Evolutionary conservation across 2,113 vertebrate species (phyloP).

Genomic region (Sula dactylatra): DNA sequence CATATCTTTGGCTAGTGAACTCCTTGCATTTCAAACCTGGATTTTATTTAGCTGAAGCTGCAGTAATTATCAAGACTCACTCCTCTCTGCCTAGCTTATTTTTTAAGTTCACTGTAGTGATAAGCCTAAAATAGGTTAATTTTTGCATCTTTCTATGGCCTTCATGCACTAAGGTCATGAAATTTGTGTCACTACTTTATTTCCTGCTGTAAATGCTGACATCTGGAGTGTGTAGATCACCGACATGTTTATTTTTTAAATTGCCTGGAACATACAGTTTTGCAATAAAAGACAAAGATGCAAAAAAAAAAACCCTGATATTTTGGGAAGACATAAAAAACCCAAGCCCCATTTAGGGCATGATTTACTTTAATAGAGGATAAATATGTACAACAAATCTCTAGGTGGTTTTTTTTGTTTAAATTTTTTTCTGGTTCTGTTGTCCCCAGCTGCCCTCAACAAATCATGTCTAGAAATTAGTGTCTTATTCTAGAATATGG

Average conservation of each 20-base stretch:
- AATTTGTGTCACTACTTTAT: background rate
- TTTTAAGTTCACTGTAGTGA: background rate
- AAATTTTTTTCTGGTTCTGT: background rate
- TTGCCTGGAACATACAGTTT: background rate
- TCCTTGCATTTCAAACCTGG: background rate
- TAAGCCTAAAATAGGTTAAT: background rate
- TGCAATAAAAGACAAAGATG: background rate
- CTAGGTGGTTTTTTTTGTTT: background rate
- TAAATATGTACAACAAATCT: background rate
- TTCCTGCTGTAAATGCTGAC: background rate
- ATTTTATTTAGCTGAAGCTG: background rate
- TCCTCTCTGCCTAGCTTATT: background rate
- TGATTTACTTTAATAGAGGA: background rate
- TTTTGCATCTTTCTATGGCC: background rate
- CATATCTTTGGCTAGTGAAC: background rate
- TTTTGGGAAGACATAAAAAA: background rate
- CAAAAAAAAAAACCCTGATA: rapidly evolving
- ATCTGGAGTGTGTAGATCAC: background rate
- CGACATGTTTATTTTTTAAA: background rate
- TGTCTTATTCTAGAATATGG: background rate
- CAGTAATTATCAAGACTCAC: background rate
- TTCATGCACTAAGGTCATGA: background rate
- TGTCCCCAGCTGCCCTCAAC: background rate
- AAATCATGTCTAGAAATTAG: background rate
- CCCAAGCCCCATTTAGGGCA: background rate